Evolutionary conservation across 2,113 vertebrate genomes (phyloP), one percentile per base, ranked within the genome.

Genomic region (Ursus arctos): DNA sequence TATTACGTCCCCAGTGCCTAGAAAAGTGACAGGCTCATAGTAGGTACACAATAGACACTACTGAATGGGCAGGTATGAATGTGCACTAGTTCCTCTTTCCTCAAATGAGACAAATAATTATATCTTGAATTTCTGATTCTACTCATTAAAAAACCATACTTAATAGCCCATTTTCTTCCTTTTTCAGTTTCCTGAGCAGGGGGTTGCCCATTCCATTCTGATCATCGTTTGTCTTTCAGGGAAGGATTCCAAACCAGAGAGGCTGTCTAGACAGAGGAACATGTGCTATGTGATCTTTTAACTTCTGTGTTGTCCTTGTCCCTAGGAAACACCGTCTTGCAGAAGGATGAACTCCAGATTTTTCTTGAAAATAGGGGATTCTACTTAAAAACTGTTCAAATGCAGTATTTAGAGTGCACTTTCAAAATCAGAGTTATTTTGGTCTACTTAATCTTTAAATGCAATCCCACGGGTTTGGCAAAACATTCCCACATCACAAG

Each of bases 361-460:
- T 69, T 91, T 76, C 81, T 94, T 81, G 11, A 28, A 82, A 86
- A 89, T 69, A 53, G 43, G 33, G 4, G 53, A 82, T 82, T 61
- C 14, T 80, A 85, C 22, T 49, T 92, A 6, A 94, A 74, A 79
- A 24, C 15, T 36, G 55, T 81, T 90, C 40, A 51, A 81, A 59
- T 86, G 12, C 7, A 55, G 43, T 59, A 53, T 47, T 47, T 28
- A 88, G 69, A 6, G 12, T 65, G 59, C 81, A 12, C 51, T 71
- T 92, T 95, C 24, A 77, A 93, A 93, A 94, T 47, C 22, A 47
- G 40, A 22, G 26, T 82, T 84, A 71, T 87, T 94, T 93, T n/a
- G 12, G 72, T 81, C 2, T 79, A 86, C 13, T 77, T 93, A 83
- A 96, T 59, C 1, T 79, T 94, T 83, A 87, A 89, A 89, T 69